These are phyloP conservation scores for Branchinecta sandiegonensis DNA, from an alignment of 2,888 invertebrate genomes.

Conservation along the genomic window DNA sequence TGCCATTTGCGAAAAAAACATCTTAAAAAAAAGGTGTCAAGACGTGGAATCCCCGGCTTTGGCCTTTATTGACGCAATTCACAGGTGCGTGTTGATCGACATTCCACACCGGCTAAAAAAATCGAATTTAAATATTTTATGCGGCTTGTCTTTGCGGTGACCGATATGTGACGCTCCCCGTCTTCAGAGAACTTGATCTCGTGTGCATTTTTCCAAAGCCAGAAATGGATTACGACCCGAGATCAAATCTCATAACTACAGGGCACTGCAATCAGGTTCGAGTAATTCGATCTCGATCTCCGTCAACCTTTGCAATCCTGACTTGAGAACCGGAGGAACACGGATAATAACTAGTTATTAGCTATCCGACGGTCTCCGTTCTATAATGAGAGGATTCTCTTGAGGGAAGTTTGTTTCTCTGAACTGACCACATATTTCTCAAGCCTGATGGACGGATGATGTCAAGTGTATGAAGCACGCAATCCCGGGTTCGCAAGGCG, in stretches of 20 bases:
- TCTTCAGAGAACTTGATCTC: conserved; percentile 12
- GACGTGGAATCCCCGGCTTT: too few species aligned
- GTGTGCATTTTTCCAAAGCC: conserved; percentile 1
- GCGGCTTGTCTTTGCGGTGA: conserved; percentile 15
- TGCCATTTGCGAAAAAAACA: too few species aligned
- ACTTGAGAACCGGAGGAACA: too few species aligned
- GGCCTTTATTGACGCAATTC: neutral
- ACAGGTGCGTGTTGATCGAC: neutral
- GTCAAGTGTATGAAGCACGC: too few species aligned
- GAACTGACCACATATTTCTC: too few species aligned
- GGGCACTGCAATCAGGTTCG: neutral
- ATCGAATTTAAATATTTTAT: conserved; percentile 15
- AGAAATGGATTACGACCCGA: conserved; percentile 1
- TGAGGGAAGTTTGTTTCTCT: too few species aligned
- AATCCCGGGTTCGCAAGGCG: too few species aligned
- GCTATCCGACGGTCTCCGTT: too few species aligned
- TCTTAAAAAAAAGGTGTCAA: too few species aligned
- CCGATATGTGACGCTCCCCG: conserved; percentile 12
- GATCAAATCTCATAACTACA: conserved; percentile 13
- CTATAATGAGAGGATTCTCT: too few species aligned
- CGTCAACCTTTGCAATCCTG: neutral
- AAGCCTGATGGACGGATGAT: too few species aligned
- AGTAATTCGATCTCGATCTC: conserved; percentile 9
- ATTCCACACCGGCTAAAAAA: conserved; percentile 7
- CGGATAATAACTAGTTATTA: too few species aligned